Evolutionary conservation across 1,140 invertebrate species (phyloP).

Genomic region (Nilaparvata lugens): DNA sequence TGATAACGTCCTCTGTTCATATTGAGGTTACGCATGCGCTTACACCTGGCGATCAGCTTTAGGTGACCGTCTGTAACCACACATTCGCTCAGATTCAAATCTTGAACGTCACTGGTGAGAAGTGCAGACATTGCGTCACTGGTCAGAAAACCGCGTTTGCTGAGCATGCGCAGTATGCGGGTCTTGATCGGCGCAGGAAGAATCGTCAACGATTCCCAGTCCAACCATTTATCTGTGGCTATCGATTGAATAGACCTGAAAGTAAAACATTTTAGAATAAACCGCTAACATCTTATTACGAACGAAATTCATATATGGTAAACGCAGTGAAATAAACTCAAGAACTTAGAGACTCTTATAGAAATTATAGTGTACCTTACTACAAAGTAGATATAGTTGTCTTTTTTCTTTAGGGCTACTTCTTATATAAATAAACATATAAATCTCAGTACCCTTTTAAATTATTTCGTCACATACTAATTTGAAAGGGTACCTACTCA

Average conservation of each 20-base stretch:
- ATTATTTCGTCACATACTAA: no score
- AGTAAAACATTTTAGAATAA: no score
- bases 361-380: no score
- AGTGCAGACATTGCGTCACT: background rate
- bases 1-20: background rate
- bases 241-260: slow-evolving; percentile 17
- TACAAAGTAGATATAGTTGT: no score
- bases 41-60: background rate
- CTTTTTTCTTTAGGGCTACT: no score
- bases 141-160: background rate
- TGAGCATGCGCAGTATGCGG: background rate
- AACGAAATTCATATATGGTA: no score
- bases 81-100: background rate
- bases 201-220: background rate
- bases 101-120: background rate
- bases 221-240: background rate
- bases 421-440: no score
- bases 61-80: background rate
- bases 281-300: no score
- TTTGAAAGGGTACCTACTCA: no score
- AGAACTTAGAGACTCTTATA: no score
- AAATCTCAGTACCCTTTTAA: no score
- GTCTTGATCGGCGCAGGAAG: background rate
- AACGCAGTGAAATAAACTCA: no score
- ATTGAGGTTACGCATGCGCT: background rate